Evolutionary conservation across 2,113 vertebrate species (phyloP).

Genomic region (Sphyrna mokarran): DNA sequence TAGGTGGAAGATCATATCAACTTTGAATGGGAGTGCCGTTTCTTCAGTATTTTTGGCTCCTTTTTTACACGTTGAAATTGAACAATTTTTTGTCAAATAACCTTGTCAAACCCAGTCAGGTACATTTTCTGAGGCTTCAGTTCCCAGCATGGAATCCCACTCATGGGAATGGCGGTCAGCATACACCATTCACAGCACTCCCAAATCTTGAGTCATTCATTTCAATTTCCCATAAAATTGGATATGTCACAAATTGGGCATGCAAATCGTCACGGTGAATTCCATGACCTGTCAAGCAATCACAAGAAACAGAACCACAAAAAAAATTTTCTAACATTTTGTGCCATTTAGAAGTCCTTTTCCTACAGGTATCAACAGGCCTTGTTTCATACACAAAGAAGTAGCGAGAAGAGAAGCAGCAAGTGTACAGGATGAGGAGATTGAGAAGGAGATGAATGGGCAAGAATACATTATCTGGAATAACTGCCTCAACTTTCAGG

Average conservation of each 20-base stretch:
- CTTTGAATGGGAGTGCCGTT: not conserved
- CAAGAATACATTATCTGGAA: not conserved
- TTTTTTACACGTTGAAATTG: not conserved
- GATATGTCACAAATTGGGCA: not conserved
- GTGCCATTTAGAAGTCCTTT: not conserved
- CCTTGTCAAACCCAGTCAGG: not conserved
- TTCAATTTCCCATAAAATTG: not conserved
- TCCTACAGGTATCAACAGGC: not conserved
- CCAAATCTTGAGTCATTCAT: not conserved
- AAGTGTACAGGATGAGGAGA: not conserved
- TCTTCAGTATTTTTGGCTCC: not conserved
- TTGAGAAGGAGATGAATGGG: not conserved
- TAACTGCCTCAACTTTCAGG: not conserved
- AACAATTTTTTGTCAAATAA: not conserved
- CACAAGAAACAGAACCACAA: not conserved
- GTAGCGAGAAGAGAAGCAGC: not conserved
- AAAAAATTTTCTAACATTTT: not conserved
- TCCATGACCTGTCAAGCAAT: not conserved
- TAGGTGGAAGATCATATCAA: not conserved
- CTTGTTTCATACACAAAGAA: not conserved
- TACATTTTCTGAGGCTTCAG: not conserved
- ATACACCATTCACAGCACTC: not conserved
- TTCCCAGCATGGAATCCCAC: not conserved
- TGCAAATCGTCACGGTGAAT: not conserved
- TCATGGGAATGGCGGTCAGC: not conserved